phyloP scores from a whole-genome alignment of 2,888 invertebrate genomes.

The Vesta saturnalis region DNA sequence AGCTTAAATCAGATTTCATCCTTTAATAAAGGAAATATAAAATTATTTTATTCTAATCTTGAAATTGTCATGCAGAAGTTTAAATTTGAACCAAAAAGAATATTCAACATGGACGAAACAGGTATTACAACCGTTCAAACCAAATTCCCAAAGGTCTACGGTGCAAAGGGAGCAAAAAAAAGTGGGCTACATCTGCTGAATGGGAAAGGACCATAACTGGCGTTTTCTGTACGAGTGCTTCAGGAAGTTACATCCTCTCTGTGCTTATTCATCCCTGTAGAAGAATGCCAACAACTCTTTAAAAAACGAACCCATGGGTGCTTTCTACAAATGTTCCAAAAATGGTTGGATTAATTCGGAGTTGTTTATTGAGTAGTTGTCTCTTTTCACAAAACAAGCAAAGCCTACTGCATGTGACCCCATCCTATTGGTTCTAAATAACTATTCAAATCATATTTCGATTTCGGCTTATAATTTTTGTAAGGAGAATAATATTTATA shows the following conservation, averaged over 20 bases:
- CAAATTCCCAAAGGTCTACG: neutral
- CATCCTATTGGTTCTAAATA: neutral
- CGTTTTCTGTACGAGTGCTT: neutral
- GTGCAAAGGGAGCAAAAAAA: neutral
- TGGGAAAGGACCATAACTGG: neutral
- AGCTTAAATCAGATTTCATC: neutral
- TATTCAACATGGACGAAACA: neutral
- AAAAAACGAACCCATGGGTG: too few relatives aligned
- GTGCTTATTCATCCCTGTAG: neutral
- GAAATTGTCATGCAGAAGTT: neutral
- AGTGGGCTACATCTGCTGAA: neutral
- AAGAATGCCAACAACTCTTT: neutral
- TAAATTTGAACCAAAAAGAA: neutral
- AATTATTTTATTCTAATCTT: slow-evolving; percentile 1
- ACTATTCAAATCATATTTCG: neutral
- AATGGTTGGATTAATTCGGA: slow-evolving; percentile 4
- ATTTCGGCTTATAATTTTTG: neutral
- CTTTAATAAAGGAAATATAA: neutral
- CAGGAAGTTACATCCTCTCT: neutral
- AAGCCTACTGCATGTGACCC: neutral
- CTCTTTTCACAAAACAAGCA: neutral
- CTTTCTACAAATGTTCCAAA: too few relatives aligned
- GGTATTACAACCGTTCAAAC: neutral
- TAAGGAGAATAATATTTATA: neutral
- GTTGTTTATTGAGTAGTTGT: neutral